Percentiles rank a stretch among this genome's conserved stretches.
These are phyloP conservation scores for Polypedilum pembai DNA, from an alignment of 1,140 invertebrate genomes.

Conservation along the genomic window DNA sequence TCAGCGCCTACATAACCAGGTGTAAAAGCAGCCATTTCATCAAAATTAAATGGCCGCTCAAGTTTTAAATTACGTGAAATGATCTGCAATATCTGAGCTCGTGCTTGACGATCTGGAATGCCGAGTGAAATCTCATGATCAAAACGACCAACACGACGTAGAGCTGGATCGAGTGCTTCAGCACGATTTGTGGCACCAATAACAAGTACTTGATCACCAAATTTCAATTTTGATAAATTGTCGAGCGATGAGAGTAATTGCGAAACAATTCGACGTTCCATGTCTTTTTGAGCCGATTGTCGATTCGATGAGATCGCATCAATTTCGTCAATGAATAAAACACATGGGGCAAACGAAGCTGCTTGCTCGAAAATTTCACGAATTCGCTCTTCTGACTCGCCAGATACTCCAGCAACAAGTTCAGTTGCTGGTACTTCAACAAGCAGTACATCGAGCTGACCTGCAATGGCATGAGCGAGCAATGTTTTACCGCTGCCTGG, in stretches of 20 bases:
- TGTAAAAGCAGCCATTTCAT: constrained; percentile 68
- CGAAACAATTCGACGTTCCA: constrained; percentile 90
- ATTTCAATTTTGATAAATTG: constrained; percentile 57
- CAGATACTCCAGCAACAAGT: constrained; percentile 87
- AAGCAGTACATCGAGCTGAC: constrained; percentile 67
- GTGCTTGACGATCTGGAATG: constrained; percentile 79
- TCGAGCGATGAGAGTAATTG: constrained; percentile 86
- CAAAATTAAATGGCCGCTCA: constrained; percentile 59
- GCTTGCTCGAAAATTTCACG: constrained; percentile 85
- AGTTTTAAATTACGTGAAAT: constrained; percentile 62
- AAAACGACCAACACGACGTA: constrained; percentile 83
- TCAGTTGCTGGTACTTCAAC: constrained; percentile 84
- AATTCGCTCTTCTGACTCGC: constrained; percentile 90
- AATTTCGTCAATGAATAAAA: constrained; percentile 92
- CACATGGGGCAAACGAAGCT: constrained; percentile 60
- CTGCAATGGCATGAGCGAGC: constrained; percentile 85
- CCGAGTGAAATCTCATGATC: constrained; percentile 91
- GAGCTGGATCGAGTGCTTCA: constrained; percentile 85
- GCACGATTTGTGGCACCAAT: constrained; percentile 93
- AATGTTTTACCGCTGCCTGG: constrained; percentile 91
- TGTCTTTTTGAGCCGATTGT: constrained; percentile 82
- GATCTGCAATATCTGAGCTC: constrained; percentile 67
- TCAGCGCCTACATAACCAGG: constrained; percentile 98
- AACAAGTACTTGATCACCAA: constrained; percentile 67
- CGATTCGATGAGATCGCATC: constrained; percentile 82